Percentiles rank a stretch among this genome's conserved stretches.
Evolutionary conservation across 1,140 invertebrate genomes (phyloP).

Genomic region (Orchestia grillus): DNA sequence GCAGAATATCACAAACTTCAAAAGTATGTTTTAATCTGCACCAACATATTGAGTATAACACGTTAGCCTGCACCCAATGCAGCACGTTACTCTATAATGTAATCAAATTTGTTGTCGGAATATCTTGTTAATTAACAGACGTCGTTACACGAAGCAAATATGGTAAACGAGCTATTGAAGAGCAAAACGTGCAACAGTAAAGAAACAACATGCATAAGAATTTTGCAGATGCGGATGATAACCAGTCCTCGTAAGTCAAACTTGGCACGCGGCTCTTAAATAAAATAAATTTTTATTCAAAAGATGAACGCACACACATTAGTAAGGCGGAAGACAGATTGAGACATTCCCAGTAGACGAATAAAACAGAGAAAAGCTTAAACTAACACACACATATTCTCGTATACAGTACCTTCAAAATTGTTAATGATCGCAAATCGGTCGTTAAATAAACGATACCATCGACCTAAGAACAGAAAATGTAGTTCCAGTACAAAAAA

Average conservation of each 20-base stretch:
- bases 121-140: not conserved
- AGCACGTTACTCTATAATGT: too few species aligned
- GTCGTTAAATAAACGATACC: not conserved
- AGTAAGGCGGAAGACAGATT: not conserved
- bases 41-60: too few species aligned
- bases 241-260: not conserved
- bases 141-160: not conserved
- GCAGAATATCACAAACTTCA: too few species aligned
- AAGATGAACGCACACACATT: not conserved
- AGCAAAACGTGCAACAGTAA: not conserved
- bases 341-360: not conserved
- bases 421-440: not conserved
- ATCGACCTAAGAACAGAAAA: not conserved
- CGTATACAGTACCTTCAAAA: not conserved
- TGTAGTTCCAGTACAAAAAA: not conserved
- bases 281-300: not conserved
- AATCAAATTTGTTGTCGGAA: too few species aligned
- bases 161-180: not conserved
- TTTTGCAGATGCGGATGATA: not conserved
- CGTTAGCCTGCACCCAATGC: too few species aligned
- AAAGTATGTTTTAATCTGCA: too few species aligned
- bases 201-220: not conserved
- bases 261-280: not conserved
- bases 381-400: not conserved
- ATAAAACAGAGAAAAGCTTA: not conserved